These are phyloP conservation scores for Ceramica pisi DNA, from an alignment of 2,888 invertebrate species.

Conservation along the genomic window DNA sequence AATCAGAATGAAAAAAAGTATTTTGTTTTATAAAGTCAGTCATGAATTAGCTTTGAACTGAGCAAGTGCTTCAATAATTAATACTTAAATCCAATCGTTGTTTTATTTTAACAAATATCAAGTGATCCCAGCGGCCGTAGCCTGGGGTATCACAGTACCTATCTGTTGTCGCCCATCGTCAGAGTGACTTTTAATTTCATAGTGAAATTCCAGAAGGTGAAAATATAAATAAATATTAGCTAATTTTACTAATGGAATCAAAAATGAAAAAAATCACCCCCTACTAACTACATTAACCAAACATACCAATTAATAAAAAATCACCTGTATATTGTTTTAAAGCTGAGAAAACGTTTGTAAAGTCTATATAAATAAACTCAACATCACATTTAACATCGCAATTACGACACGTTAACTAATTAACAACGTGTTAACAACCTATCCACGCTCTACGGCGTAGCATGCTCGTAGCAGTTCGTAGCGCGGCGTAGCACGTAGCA, in stretches of 20 bases:
- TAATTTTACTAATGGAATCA: neutral
- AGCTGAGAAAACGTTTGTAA: neutral
- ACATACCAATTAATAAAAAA: neutral
- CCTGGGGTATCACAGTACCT: too few species aligned
- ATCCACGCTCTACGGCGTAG: conserved; percentile 44
- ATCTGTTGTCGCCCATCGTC: too few species aligned
- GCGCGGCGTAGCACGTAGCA: conserved; percentile 37
- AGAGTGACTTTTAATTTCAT: too few species aligned
- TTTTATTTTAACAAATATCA: too few species aligned
- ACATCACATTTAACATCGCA: conserved; percentile 1
- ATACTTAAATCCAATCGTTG: too few species aligned
- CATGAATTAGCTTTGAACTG: too few species aligned
- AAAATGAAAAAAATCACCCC: neutral
- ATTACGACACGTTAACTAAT: conserved; percentile 19
- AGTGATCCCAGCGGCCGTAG: too few species aligned
- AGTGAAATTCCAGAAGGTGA: too few species aligned
- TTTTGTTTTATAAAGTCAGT: too few species aligned
- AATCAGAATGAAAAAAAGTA: too few species aligned
- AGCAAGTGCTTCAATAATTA: too few species aligned
- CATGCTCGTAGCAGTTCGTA: conserved; percentile 42
- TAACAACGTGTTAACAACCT: conserved; percentile 10
- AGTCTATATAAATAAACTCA: neutral
- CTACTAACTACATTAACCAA: neutral
- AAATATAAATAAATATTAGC: too few species aligned
- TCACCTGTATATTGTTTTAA: neutral